Conservation (phyloP, 2,113 vertebrate species). For the Pavo muticus region DNA sequence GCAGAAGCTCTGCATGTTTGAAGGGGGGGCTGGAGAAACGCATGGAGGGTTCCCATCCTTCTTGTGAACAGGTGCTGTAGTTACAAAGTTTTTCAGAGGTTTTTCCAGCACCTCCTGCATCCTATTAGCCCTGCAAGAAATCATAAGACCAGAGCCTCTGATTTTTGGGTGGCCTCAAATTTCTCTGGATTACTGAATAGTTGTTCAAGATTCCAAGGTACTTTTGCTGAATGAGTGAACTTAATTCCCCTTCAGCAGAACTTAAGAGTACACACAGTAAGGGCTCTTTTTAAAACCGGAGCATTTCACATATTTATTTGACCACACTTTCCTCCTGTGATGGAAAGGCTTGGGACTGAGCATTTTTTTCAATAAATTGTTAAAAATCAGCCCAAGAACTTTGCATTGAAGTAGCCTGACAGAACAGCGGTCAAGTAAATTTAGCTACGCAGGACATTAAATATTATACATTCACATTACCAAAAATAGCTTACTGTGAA, state of each 20-base stretch:
- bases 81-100: not conserved
- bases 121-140: not conserved
- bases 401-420: not conserved
- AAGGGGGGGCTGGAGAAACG: not conserved
- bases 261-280: too few species aligned
- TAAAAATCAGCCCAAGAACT: not conserved
- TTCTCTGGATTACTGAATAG: not conserved
- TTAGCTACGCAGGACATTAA: not conserved
- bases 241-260: not conserved
- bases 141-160: not conserved
- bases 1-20: not conserved
- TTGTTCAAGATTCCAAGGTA: not conserved
- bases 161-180: not conserved
- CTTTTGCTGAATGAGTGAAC: not conserved
- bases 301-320: not conserved
- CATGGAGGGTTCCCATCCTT: not conserved
- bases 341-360: not conserved
- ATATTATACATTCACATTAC: not conserved
- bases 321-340: not conserved
- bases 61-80: not conserved
- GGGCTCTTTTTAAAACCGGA: not conserved
- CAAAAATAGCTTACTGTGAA: not conserved
- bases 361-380: not conserved
- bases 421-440: not conserved
- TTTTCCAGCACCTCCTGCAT: not conserved